Evolutionary conservation across 1,140 invertebrate species (phyloP).

Genomic region (Conus betulinus): DNA sequence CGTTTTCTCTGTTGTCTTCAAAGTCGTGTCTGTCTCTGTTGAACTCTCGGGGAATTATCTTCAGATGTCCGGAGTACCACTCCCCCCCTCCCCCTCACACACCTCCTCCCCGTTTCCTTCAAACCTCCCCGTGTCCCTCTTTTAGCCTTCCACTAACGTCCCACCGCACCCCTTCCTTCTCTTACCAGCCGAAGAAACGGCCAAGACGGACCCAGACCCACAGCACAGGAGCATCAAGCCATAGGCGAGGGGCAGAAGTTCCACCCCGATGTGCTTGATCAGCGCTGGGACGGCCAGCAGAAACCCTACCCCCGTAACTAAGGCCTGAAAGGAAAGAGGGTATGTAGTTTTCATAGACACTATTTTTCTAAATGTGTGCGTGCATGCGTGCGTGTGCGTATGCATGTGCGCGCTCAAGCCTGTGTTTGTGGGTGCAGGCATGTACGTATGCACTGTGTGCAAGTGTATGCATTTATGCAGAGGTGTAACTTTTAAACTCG

Average conservation of each 20-base stretch:
- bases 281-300: neutral
- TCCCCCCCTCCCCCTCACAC: neutral
- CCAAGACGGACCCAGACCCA: neutral
- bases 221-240: neutral
- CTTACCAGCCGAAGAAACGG: neutral
- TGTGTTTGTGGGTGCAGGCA: too few relatives aligned
- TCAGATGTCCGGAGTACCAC: neutral
- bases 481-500: too few relatives aligned
- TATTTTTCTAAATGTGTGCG: too few relatives aligned
- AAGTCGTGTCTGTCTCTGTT: too few relatives aligned
- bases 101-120: neutral
- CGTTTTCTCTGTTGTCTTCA: too few relatives aligned
- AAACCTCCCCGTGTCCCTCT: neutral
- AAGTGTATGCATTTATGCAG: too few relatives aligned
- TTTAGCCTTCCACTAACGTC: neutral
- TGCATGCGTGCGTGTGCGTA: too few relatives aligned
- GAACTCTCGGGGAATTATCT: too few relatives aligned
- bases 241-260: neutral
- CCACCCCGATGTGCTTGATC: neutral
- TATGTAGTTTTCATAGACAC: too few relatives aligned
- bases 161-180: neutral
- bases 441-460: too few relatives aligned
- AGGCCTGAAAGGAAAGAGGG: neutral
- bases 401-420: too few relatives aligned
- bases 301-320: neutral